phyloP scores from a whole-genome alignment of 2,113 vertebrate genomes.

The Alces alces region DNA sequence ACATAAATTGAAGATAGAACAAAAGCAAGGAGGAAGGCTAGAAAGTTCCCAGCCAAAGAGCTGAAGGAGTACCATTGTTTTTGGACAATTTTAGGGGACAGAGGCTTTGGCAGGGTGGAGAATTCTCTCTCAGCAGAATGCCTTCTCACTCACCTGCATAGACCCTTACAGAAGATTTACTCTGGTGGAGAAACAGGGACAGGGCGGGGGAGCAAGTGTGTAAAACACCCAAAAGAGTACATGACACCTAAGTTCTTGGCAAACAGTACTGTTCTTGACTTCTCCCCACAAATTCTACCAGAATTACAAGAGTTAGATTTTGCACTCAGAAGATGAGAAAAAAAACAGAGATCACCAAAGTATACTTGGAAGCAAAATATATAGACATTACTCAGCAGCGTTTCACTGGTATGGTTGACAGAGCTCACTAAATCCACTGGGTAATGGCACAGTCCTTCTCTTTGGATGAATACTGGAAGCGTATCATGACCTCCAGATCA shows the following conservation, averaged over 20 bases:
- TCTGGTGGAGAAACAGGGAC: background rate
- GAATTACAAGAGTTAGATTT: background rate
- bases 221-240: background rate
- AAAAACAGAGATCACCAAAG: background rate
- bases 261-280: background rate
- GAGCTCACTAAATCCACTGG: background rate
- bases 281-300: background rate
- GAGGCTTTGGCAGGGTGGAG: background rate
- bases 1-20: background rate
- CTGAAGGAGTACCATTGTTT: background rate
- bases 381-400: background rate
- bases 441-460: background rate
- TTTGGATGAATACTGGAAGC: background rate
- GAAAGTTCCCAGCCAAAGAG: constrained; percentile 1
- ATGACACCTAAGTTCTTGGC: background rate
- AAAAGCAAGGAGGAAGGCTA: background rate
- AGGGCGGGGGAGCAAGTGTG: background rate
- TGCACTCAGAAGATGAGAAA: background rate
- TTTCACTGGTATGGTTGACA: background rate
- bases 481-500: background rate
- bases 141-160: background rate
- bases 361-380: background rate
- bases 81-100: background rate
- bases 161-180: background rate
- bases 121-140: background rate